Conservation (phyloP, 2,113 vertebrate genomes). For the Hydrochoerus hydrochaeris region DNA sequence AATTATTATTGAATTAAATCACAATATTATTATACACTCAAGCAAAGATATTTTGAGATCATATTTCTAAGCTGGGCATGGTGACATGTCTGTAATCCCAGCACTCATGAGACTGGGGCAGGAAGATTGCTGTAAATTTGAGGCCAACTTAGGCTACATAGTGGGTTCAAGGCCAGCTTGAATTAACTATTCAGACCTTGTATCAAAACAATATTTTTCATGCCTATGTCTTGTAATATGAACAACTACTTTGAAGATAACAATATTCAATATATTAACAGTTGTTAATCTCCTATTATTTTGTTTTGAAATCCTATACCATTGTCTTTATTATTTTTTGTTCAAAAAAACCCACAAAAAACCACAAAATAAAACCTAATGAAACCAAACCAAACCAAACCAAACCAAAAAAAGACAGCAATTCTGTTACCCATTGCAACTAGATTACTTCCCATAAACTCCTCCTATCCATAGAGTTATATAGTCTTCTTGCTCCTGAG, state of each 20-base stretch:
- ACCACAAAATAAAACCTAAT: background rate
- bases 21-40: background rate
- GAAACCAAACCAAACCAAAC: background rate
- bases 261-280: no score
- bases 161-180: background rate
- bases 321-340: no score
- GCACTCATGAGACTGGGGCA: background rate
- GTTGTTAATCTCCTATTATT: no score
- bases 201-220: background rate
- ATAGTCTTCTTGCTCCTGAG: background rate
- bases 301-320: no score
- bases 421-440: background rate
- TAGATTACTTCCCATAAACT: background rate
- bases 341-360: no score
- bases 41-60: constrained; percentile 41
- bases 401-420: background rate
- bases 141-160: background rate
- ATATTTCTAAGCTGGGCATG: background rate
- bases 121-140: background rate
- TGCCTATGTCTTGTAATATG: no score
- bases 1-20: background rate
- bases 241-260: no score
- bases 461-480: background rate
- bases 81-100: background rate
- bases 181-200: background rate